Evolutionary conservation across 2,797 vertebrate species (phyloP).

Genomic region (Propithecus deckenii): DNA sequence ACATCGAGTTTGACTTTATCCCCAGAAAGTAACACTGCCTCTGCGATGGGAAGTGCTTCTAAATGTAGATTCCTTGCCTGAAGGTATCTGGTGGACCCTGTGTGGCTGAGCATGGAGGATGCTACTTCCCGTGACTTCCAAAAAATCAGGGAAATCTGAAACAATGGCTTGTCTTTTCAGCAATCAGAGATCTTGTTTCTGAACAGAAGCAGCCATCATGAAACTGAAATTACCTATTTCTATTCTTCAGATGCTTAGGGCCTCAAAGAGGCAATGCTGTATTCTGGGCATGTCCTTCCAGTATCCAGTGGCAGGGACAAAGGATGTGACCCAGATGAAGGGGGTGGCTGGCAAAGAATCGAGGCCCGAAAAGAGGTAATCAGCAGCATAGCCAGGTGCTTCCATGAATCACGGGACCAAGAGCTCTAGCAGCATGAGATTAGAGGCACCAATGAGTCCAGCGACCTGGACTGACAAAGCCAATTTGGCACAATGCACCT

Average conservation of each 20-base stretch:
- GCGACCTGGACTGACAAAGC: not conserved
- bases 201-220: not conserved
- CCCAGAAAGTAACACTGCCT: not conserved
- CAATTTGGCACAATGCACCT: not conserved
- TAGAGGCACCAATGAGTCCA: not conserved
- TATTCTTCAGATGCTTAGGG: not conserved
- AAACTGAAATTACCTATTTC: not conserved
- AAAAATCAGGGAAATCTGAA: slow-evolving; percentile 6
- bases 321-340: slow-evolving; percentile 88
- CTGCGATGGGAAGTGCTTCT: not conserved
- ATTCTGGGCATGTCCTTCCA: slow-evolving; percentile 90
- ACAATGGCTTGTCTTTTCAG: not conserved
- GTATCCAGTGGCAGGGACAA: slow-evolving; percentile 87
- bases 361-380: slow-evolving; percentile 85
- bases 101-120: not conserved
- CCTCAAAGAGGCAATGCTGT: slow-evolving; percentile 85
- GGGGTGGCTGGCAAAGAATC: slow-evolving; percentile 86
- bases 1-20: not conserved
- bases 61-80: not conserved
- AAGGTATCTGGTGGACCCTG: not conserved
- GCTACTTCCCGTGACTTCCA: not conserved
- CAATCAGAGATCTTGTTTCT: not conserved
- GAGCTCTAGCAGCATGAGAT: slow-evolving; percentile 70
- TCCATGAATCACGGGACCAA: slow-evolving; percentile 89
- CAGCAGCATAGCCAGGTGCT: slow-evolving; percentile 88